phyloP scores from a whole-genome alignment of 2,888 invertebrate species.

The Callyntrura sp. region DNA sequence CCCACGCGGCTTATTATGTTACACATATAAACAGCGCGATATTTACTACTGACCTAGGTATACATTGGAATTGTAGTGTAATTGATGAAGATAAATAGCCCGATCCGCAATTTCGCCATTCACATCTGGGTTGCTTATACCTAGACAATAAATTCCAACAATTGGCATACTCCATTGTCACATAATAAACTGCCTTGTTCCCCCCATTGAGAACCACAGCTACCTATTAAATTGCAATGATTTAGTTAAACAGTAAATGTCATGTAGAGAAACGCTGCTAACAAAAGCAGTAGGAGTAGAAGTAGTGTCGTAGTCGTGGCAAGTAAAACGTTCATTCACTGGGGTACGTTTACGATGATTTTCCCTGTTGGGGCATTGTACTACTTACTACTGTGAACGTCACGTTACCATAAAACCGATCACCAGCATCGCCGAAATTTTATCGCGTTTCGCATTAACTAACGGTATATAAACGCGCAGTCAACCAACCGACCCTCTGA shows the following conservation, averaged over 20 bases:
- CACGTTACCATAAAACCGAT: background rate
- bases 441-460: background rate
- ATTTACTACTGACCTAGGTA: conserved; percentile 28
- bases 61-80: background rate
- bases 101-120: background rate
- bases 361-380: conserved; percentile 64
- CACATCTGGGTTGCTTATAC: background rate
- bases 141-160: conserved; percentile 17
- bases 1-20: too few relatives aligned
- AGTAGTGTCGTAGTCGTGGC: too few relatives aligned
- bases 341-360: background rate
- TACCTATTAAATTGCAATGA: background rate
- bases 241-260: background rate
- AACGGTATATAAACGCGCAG: background rate
- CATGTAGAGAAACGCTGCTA: background rate
- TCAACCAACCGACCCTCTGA: too few relatives aligned
- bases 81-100: conserved; percentile 42
- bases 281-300: too few relatives aligned
- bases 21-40: background rate
- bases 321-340: conserved; percentile 1
- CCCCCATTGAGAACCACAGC: background rate
- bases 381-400: conserved; percentile 16
- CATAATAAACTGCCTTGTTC: background rate
- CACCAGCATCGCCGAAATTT: background rate
- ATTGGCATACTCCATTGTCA: background rate